Evolutionary conservation across 2,888 invertebrate genomes (phyloP).

Genomic region (Rhodophaea formosa): DNA sequence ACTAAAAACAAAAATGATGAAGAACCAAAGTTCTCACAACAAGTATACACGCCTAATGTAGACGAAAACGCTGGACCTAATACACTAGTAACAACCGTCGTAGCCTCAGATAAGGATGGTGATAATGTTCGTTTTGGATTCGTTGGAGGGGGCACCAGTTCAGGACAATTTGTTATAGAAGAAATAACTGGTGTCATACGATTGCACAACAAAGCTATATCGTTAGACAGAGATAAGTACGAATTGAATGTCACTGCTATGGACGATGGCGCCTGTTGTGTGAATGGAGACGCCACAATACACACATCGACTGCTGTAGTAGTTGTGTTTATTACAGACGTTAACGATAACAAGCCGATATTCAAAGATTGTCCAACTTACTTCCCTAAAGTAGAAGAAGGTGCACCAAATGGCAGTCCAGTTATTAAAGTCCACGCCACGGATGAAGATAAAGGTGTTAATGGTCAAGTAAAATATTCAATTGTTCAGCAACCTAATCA

Average conservation of each 20-base stretch:
- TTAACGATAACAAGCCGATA: conserved; percentile 97
- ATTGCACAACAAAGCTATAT: conserved; percentile 91
- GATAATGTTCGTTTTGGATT: conserved; percentile 96
- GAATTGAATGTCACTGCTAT: conserved; percentile 97
- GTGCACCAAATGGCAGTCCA: conserved; percentile 95
- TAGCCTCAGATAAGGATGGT: conserved; percentile 98
- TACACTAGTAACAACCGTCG: conserved; percentile 96
- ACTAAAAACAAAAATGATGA: conserved; percentile 99
- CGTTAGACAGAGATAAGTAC: conserved; percentile 95
- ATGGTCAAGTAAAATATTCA: conserved; percentile 97
- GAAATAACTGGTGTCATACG: conserved; percentile 97
- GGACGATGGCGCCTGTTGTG: conserved; percentile 98
- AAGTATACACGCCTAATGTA: conserved; percentile 97
- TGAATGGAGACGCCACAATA: conserved; percentile 91
- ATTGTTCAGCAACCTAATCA: conserved; percentile 97
- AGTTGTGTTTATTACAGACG: conserved; percentile 97
- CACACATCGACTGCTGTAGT: conserved; percentile 97
- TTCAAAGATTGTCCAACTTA: conserved; percentile 97
- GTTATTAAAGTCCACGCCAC: conserved; percentile 96
- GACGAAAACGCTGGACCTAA: conserved; percentile 98
- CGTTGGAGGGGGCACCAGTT: conserved; percentile 93
- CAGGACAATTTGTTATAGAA: conserved; percentile 96
- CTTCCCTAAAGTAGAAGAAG: conserved; percentile 96
- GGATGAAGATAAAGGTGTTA: conserved; percentile 97
- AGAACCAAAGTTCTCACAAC: conserved; percentile 97